phyloP scores from a whole-genome alignment of 1,140 invertebrate genomes.

The Ceratina calcarata region DNA sequence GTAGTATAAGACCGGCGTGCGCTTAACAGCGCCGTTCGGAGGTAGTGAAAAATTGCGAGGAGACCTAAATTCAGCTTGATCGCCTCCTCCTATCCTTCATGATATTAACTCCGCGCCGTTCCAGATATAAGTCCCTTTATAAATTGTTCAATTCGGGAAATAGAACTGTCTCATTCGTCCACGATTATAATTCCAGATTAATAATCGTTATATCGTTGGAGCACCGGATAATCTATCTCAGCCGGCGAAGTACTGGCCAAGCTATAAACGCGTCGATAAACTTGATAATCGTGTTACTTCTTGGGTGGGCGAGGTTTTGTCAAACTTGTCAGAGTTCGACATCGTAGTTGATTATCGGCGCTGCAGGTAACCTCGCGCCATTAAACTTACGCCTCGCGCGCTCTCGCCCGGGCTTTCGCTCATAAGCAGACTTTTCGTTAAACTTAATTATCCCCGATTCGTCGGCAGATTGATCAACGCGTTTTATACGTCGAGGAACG shows the following conservation, averaged over 20 bases:
- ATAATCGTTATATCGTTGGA: too few relatives aligned
- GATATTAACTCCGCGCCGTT: background rate
- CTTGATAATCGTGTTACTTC: constrained; percentile 62
- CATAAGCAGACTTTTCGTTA: constrained; percentile 65
- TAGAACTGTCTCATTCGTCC: too few relatives aligned
- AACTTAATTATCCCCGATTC: constrained; percentile 66
- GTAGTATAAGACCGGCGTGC: background rate
- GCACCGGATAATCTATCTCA: constrained; percentile 13
- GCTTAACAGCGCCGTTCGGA: background rate
- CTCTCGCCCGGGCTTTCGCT: constrained; percentile 5
- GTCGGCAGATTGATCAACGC: constrained; percentile 62
- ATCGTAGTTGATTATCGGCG: constrained; percentile 62
- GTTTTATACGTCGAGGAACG: constrained; percentile 40
- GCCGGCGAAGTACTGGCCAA: background rate
- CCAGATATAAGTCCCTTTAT: background rate
- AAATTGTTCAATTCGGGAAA: too few relatives aligned
- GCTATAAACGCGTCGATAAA: constrained; percentile 49
- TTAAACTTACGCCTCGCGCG: constrained; percentile 53
- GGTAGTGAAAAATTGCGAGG: background rate
- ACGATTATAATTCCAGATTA: too few relatives aligned
- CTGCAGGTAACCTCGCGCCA: constrained; percentile 59
- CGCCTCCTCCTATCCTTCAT: too few relatives aligned
- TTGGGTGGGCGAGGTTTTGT: constrained; percentile 60
- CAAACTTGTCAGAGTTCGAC: constrained; percentile 62
- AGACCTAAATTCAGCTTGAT: constrained; percentile 2